Base-by-base conservation (phyloP, 2,113 vertebrate species). In the Alethe diademata region DNA sequence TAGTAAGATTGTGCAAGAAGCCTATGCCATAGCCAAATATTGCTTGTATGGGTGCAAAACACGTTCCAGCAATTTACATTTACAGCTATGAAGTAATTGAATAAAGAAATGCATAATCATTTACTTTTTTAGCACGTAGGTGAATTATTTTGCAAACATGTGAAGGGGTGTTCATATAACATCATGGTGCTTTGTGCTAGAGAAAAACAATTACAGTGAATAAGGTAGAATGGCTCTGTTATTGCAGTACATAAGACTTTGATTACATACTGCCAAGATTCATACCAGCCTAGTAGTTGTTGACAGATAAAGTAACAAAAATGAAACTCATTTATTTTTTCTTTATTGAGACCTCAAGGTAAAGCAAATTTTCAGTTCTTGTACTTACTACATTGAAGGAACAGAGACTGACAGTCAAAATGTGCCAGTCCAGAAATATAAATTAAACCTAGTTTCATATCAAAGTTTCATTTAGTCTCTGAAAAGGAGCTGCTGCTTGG, bases 291-390 rank as follows among this genome's bases (percentile, higher is more conserved):
- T 97, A 95, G 97, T 96, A 97, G 97, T 97, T 98, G 98, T 98
- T 98, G 97, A 98, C 96, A 98, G 97, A 98, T 98, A 98, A 98
- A 98, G 97, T 97, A 97, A 98, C 97, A 97, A 97, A 98, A 98
- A 96, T 97, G 97, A 98, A 98, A 98, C 96, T 97, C 97, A 97
- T 98, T 98, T 98, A 97, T 98, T 97, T 97, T 97, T 98, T 97
- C 97, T 98, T 98, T 98, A 97, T 97, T 98, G 97, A 98, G 97
- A 97, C 94, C 97, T 97, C 97, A 97, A 97, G 97, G 97, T 97
- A 97, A 98, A 97, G 97, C 96, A 97, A 97, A 97, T 97, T 98
- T 98, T 98, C 97, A 96, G 95, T 96, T 97, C 95, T 96, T 97
- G 96, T 97, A 96, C 94, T 98, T 98, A 97, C 97, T 97, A 92